A percentile compares a stretch with the other conserved stretches of the same genome.
Conservation (phyloP, 1,140 invertebrate genomes). For the Cotesia chilonis region DNA sequence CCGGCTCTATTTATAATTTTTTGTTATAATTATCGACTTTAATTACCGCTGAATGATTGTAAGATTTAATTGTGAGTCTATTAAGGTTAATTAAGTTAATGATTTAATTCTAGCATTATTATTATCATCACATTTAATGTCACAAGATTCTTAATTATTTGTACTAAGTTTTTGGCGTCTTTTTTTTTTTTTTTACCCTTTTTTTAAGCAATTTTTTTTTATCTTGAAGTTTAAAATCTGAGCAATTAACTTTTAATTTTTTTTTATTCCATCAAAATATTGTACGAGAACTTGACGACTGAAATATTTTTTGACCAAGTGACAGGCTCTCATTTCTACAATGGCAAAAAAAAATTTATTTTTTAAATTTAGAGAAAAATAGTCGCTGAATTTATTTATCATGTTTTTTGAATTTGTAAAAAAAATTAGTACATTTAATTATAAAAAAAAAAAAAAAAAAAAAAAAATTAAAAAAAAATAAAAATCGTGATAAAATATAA, state of each 20-base stretch:
- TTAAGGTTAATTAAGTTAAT: too few species aligned
- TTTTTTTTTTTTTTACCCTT: background rate
- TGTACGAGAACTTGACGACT: slow-evolving; percentile 8
- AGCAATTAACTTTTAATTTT: too few species aligned
- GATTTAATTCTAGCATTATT: too few species aligned
- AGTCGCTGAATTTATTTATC: too few species aligned
- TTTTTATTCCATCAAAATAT: background rate
- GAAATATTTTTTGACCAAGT: slow-evolving; percentile 21
- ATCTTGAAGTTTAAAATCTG: too few species aligned
- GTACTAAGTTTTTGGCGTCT: background rate
- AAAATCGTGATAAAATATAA: slow-evolving; percentile 6
- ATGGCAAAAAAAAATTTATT: background rate
- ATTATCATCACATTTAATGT: background rate
- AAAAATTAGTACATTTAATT: background rate
- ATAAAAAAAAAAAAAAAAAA: background rate
- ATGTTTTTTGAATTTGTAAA: slow-evolving; percentile 5
- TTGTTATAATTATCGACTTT: too few species aligned
- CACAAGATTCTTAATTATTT: background rate
- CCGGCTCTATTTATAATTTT: too few species aligned
- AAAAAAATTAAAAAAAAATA: slow-evolving; percentile 3
- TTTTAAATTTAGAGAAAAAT: too few species aligned
- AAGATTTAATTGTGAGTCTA: too few species aligned
- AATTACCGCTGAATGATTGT: too few species aligned
- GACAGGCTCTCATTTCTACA: background rate
- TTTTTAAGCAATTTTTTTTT: background rate